Conservation (phyloP, 2,113 vertebrate species). For the Antechinus stuartii region DNA sequence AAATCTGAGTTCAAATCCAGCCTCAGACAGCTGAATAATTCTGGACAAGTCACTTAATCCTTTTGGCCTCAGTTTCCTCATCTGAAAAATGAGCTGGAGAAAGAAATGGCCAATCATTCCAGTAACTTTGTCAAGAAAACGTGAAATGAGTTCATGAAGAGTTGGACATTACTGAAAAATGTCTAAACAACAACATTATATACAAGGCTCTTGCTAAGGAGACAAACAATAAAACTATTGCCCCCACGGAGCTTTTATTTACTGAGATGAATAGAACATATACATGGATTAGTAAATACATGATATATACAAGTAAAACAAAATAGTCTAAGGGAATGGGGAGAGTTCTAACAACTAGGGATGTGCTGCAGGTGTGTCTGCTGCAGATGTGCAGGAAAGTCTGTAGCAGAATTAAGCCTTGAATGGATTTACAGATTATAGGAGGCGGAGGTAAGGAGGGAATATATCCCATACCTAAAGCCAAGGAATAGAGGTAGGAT, state of each 20-base stretch:
- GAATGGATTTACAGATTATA: background rate
- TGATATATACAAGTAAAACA: background rate
- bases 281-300: background rate
- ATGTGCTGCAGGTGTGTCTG: background rate
- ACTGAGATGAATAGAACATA: background rate
- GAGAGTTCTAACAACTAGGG: background rate
- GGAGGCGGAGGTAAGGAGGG: background rate
- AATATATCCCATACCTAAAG: background rate
- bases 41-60: background rate
- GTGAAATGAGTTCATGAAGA: background rate
- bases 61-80: background rate
- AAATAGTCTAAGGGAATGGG: background rate
- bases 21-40: background rate
- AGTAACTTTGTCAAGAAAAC: background rate
- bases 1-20: background rate
- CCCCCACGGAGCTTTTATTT: background rate
- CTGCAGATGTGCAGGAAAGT: background rate
- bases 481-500: background rate
- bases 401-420: background rate
- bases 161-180: background rate
- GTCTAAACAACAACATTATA: background rate
- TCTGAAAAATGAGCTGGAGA: background rate
- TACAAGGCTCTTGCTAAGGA: background rate
- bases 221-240: background rate
- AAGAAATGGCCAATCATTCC: background rate